Evolutionary conservation across 2,113 vertebrate genomes (phyloP).

Genomic region (Sclerurus mexicanus): DNA sequence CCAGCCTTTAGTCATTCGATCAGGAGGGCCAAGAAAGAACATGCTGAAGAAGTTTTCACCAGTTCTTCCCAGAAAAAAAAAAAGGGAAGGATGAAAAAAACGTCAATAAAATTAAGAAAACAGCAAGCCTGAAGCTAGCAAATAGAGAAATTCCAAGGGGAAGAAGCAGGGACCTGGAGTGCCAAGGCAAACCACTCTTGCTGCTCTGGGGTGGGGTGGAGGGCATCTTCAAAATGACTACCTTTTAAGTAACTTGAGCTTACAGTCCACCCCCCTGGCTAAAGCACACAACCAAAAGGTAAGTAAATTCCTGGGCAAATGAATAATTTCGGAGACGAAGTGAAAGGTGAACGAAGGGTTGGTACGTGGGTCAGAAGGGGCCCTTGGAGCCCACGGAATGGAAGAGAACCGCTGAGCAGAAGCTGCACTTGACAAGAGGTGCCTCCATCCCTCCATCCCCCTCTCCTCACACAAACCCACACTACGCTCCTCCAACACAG

Average conservation of each 20-base stretch:
- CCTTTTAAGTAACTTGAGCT: background rate
- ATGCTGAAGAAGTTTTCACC: background rate
- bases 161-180: background rate
- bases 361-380: background rate
- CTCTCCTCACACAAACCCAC: background rate
- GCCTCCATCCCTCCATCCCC: background rate
- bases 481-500: accelerated
- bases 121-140: background rate
- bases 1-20: background rate
- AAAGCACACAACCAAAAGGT: background rate
- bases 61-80: background rate
- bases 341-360: background rate
- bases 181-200: background rate
- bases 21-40: background rate
- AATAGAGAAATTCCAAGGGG: background rate
- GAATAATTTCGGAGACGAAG: background rate
- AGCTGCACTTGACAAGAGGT: background rate
- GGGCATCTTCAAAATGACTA: background rate
- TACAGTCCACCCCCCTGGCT: background rate
- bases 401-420: background rate
- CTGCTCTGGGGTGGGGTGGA: background rate
- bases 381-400: background rate
- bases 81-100: background rate
- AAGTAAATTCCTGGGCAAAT: background rate
- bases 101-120: background rate